Base-by-base conservation (phyloP, 2,113 vertebrate species). In the Leucoraja erinaceus region DNA sequence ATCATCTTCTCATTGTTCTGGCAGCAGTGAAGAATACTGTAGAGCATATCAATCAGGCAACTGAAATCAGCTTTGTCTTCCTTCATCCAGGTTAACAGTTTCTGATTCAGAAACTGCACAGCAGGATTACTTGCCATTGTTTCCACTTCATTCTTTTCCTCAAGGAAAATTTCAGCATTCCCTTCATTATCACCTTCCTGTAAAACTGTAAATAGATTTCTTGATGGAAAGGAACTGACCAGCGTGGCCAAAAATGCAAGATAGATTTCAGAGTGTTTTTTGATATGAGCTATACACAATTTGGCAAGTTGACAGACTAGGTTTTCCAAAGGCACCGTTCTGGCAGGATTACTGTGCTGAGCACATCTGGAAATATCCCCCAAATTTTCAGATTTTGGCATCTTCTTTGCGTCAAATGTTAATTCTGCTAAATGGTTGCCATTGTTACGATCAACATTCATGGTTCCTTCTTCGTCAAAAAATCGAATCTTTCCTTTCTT, bases 11-110 rank as follows among this genome's bases (percentile, higher is more conserved):
- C 98, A 2, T 79, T 94, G 59, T 14, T 95, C 74, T 94, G 95
- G 94, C 98, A 99, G 96, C 98, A 98, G 68, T 84, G 93, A 0
- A 99, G 96, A 0, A 97, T 96, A 74, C 99, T 99, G 94, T 98
- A 99, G 74, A 99, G 95, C 96, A 99, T 98, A 96, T 98, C 97
- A 94, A 99, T 97, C 94, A 99, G 94, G 94, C 97, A 98, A 86
- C 96, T 94, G 0, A 96, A 96, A 79, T 98, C 96, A 93, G 94
- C 96, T 75, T 95, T 95, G 76, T 96, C 96, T 95, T 98, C 97
- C 61, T 95, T 95, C 90, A 99, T 95, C 99, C 98, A 99, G 68
- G 94, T 93, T 90, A 97, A 94, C 94, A 98, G 95, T 94, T 96
- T 97, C 63, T 95, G 94, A 94, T 98, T 95, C 22, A 99, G 94